These are phyloP conservation scores for Aphaenogaster floridana DNA, from an alignment of 1,140 invertebrate species.

Conservation along the genomic window DNA sequence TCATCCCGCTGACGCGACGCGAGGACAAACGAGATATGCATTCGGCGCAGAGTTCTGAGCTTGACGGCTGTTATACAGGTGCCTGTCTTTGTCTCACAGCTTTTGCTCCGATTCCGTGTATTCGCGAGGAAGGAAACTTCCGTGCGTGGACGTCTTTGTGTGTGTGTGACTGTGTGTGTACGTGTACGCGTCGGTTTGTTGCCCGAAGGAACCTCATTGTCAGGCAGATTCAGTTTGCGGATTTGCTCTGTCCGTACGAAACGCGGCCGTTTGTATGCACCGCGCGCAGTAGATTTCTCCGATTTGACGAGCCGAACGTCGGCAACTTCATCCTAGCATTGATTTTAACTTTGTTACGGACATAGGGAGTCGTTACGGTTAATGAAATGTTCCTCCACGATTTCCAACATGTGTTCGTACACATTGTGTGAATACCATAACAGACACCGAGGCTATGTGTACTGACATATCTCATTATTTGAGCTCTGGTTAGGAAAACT, in stretches of 20 bases:
- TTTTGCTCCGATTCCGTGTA: slow-evolving; percentile 45
- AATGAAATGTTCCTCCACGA: slow-evolving; percentile 35
- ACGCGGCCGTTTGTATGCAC: slow-evolving; percentile 53
- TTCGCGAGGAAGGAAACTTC: slow-evolving; percentile 56
- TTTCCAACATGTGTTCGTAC: slow-evolving; percentile 5
- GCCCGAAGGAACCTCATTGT: slow-evolving; percentile 56
- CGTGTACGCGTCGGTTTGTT: slow-evolving; percentile 36
- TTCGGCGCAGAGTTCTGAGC: slow-evolving; percentile 46
- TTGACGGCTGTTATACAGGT: slow-evolving; percentile 54
- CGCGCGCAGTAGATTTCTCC: slow-evolving; percentile 46
- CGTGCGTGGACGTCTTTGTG: slow-evolving; percentile 9
- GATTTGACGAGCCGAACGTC: slow-evolving; percentile 54
- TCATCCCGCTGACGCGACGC: slow-evolving; percentile 36
- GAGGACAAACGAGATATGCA: slow-evolving; percentile 57
- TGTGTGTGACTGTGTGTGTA: neutral
- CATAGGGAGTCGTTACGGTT: slow-evolving; percentile 19
- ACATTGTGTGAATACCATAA: neutral
- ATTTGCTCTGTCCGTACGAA: slow-evolving; percentile 53
- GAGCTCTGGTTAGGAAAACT: neutral
- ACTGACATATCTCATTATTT: neutral
- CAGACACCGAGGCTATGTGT: neutral
- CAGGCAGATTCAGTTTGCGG: slow-evolving; percentile 56
- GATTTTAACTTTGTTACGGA: slow-evolving; percentile 55
- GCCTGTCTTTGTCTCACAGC: slow-evolving; percentile 54
- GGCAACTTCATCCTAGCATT: slow-evolving; percentile 42